Base-by-base conservation (phyloP, 2,113 vertebrate species). In the Desmodus rotundus region DNA sequence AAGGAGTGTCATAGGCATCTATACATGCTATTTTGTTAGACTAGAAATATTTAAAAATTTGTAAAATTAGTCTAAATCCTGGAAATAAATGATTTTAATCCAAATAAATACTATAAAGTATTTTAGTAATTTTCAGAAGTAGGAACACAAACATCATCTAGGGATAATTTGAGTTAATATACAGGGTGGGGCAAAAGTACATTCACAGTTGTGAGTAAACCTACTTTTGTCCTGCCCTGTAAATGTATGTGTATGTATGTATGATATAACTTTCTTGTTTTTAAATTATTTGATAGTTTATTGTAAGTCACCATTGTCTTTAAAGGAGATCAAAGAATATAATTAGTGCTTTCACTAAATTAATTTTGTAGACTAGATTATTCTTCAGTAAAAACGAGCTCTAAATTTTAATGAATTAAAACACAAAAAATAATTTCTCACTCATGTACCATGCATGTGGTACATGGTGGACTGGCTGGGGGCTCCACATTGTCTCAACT, bases 51-150 rank as follows among this genome's bases (percentile, higher is more conserved):
- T 56, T 80, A 20, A 38, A 61, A 36, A 96, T 36, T 19, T 38
- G 72, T 86, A 33, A 72, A 89, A 47, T 83, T 89, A 63, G 22
- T 33, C 17, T 67, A 28, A 89, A 54, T 81, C 16, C 7, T 86
- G 9, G 12, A 81, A 80, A 81, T 74, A 73, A 80, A 52, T 56
- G 2, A 77, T 88, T 91, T 94, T 70, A 83, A 76, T 67, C 11
- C 15, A 61, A 91, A 28, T 83, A 87, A 88, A 76, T 77, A 61
- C 17, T 96, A 81, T 38, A 87, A 93, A 83, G n/a, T 83, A n/a
- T 77, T 45, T 91, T 26, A 77, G 15, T 78, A 74, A 33, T 93
- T 81, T 93, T 93, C 56, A 45, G 17, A 68, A 81, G 20, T 19
- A 89, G 7, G 43, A 70, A 83, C 87, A 67, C 22, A 91, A 83